phyloP scores from a whole-genome alignment of 2,113 vertebrate genomes.

The Lathamus discolor region DNA sequence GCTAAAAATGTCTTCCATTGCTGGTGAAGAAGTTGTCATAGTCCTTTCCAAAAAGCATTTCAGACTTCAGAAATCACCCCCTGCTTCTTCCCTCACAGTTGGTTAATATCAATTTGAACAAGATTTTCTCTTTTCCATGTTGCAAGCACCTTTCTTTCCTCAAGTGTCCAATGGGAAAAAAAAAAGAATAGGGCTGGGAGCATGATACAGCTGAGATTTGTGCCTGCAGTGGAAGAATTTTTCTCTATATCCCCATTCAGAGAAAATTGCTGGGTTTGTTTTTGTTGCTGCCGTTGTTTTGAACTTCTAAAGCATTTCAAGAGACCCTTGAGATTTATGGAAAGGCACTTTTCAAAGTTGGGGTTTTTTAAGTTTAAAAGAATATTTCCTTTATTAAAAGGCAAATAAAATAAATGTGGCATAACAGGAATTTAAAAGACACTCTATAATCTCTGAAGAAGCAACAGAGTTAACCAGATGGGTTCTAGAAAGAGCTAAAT shows the following conservation, averaged over 20 bases:
- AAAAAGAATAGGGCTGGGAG: neutral
- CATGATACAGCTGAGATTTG: neutral
- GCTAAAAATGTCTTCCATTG: neutral
- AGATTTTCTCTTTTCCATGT: neutral
- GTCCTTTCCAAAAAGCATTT: neutral
- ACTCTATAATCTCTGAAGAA: neutral
- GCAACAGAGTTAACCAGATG: neutral
- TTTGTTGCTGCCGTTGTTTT: neutral
- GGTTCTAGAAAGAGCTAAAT: neutral
- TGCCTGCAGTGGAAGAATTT: neutral
- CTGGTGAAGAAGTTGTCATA: neutral
- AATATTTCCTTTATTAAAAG: neutral
- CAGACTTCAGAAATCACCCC: neutral
- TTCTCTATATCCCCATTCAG: neutral
- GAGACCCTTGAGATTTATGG: neutral
- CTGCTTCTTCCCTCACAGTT: neutral
- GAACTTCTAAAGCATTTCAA: constrained; percentile 2
- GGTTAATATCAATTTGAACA: neutral
- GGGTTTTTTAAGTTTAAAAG: neutral
- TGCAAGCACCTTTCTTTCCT: neutral
- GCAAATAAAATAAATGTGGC: neutral
- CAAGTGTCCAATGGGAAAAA: neutral
- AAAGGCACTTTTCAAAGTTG: neutral
- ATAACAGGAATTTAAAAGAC: neutral
- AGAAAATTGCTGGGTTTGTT: neutral